Base-by-base conservation (phyloP, 1,140 invertebrate species). In the Drosophila rufa region DNA sequence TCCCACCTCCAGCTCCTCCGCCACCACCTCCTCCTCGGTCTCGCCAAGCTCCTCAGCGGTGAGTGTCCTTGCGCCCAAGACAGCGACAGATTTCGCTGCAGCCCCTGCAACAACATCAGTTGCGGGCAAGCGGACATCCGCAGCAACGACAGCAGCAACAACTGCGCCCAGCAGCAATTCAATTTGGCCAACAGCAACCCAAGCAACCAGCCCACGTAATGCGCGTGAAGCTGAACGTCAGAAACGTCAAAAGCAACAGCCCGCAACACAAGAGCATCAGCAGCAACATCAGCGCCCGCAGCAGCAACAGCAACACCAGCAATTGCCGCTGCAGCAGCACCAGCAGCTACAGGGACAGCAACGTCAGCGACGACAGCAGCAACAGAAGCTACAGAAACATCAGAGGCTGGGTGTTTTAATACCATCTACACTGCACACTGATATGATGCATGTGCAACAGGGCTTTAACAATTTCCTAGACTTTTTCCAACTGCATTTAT, bases 381-480 rank as follows among this genome's bases (percentile, higher is more conserved):
- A 65, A 19, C 69, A 77, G 4, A 60, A 50, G 47, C 56, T 40
- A 15, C 77, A 71, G 14, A 65, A 38, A 8, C 57, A 14, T 45
- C 84, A 80, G 70, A 75, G 82, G 59, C 73, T 92, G 38, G 91
- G 66, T 45, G 82, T 92, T 79, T 78, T 92, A 76, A 87, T 92
- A 62, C 87, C 91, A 40, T 43, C 85, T 36, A 70, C 71, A 46
- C 55, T 92, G 61, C 75, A 90, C 73, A 70, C 51, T 43, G 79
- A 92, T 62, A 87, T 79, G 81, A 82, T 82, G 85, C 78, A 91
- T 56, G 83, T 92, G 77, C 91, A 92, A 79, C 77, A 85, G 80
- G 91, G 91, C 33, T 92, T 92, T 25, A 60, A 84, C 45, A 61
- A 85, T 51, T 92, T 92, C 60, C 61, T 92, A 46, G 86, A 92